phyloP scores from a whole-genome alignment of 2,888 invertebrate species.

The Herminia tarsipennalis region DNA sequence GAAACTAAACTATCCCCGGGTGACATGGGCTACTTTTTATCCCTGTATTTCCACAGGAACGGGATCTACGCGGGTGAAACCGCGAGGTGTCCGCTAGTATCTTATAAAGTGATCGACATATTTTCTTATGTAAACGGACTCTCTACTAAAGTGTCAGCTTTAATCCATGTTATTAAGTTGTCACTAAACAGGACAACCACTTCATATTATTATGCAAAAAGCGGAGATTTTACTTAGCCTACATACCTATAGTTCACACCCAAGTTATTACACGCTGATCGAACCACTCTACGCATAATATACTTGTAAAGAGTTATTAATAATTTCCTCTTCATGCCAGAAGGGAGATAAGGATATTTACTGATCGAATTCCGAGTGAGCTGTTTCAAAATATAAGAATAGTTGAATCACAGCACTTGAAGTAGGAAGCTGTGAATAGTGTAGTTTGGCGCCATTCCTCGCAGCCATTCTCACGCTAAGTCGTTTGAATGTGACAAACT shows the following conservation, averaged over 20 bases:
- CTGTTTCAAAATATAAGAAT: constrained; percentile 34
- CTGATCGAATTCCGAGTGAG: constrained; percentile 46
- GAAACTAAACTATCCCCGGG: too few species aligned
- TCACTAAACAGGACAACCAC: constrained; percentile 51
- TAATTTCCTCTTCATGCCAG: constrained; percentile 47
- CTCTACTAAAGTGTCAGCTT: constrained; percentile 31
- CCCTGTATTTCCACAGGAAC: too few species aligned
- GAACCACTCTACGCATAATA: constrained; percentile 52
- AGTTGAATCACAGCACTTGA: constrained; percentile 22
- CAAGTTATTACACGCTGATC: constrained; percentile 31
- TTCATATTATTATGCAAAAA: constrained; percentile 60
- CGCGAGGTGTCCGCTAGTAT: too few species aligned
- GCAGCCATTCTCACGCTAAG: not conserved
- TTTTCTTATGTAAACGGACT: constrained; percentile 21
- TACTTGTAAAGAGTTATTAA: constrained; percentile 49
- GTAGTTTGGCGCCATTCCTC: constrained; percentile 28
- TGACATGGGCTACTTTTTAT: too few species aligned
- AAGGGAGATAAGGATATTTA: constrained; percentile 52
- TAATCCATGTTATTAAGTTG: constrained; percentile 36
- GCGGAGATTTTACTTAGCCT: constrained; percentile 48
- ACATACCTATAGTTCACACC: constrained; percentile 54
- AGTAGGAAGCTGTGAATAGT: constrained; percentile 19
- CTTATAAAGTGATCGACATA: too few species aligned
- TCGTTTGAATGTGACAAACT: constrained; percentile 31
- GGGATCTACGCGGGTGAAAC: too few species aligned